These are phyloP conservation scores for Zoanthus sociatus DNA, from an alignment of 92 coral and sea anemone genomes.

Conservation along the genomic window DNA sequence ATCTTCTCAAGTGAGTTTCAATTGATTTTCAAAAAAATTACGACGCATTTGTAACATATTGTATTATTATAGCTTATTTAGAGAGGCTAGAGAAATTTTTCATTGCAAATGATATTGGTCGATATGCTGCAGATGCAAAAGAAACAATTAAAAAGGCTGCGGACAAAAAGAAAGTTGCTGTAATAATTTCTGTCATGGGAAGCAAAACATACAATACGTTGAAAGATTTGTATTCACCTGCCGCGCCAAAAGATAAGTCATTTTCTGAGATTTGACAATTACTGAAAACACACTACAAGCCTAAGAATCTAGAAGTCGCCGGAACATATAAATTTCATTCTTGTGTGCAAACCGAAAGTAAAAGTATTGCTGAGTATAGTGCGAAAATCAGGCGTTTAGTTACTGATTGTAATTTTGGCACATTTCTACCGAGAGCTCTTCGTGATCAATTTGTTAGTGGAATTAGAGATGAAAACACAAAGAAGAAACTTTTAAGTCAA, in stretches of 20 bases:
- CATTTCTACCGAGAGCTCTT: slow-evolving; percentile 2
- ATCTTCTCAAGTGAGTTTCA: neutral
- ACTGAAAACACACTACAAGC: slow-evolving; percentile 1
- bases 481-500: neutral
- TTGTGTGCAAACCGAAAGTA: neutral
- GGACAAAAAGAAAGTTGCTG: slow-evolving; percentile 53
- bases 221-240: slow-evolving; percentile 55
- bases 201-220: slow-evolving; percentile 48
- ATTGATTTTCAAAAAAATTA: neutral
- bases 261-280: slow-evolving; percentile 22
- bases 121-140: slow-evolving; percentile 45
- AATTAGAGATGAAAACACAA: slow-evolving; percentile 1
- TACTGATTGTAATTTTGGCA: neutral
- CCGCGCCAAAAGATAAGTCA: slow-evolving; percentile 53
- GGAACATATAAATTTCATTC: slow-evolving; percentile 2
- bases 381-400: neutral
- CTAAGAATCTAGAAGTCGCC: neutral
- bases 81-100: slow-evolving; percentile 60
- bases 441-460: neutral
- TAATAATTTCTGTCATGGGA: slow-evolving; percentile 60
- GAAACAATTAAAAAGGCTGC: slow-evolving; percentile 45
- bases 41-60: neutral
- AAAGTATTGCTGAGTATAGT: neutral
- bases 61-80: slow-evolving; percentile 36
- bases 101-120: slow-evolving; percentile 52